Conservation (phyloP, 1,140 invertebrate genomes). For the Xylocopa sonorina region DNA sequence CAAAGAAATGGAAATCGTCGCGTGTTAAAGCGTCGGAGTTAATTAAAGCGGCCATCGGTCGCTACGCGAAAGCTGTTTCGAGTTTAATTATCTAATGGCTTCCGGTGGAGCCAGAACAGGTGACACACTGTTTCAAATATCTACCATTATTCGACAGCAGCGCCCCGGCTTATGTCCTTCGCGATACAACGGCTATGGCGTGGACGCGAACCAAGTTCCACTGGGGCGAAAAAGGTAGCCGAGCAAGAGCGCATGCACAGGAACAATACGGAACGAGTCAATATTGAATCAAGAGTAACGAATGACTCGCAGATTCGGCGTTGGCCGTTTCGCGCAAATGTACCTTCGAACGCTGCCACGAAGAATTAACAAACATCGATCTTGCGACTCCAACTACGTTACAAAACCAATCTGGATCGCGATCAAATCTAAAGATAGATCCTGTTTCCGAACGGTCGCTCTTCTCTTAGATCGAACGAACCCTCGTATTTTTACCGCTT, state of each 20-base stretch:
- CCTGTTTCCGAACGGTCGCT: not conserved
- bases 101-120: not conserved
- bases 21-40: conserved; percentile 1
- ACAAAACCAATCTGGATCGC: too few relatives aligned
- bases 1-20: conserved; percentile 1
- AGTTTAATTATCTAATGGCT: conserved; percentile 20
- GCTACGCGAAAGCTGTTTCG: not conserved
- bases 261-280: not conserved
- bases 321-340: not conserved
- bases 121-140: too few relatives aligned
- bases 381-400: too few relatives aligned
- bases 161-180: too few relatives aligned
- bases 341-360: not conserved
- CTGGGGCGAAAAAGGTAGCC: too few relatives aligned
- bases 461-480: not conserved
- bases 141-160: too few relatives aligned
- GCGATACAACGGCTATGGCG: too few relatives aligned
- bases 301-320: conserved; percentile 25
- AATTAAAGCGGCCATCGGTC: not conserved
- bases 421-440: not conserved
- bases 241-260: not conserved
- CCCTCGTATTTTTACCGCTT: conserved; percentile 23
- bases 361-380: conserved; percentile 7
- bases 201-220: not conserved
- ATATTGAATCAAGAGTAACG: conserved; percentile 20